Evolutionary conservation across 2,113 vertebrate genomes (phyloP), one percentile per base, ranked within the genome.

Genomic region (Gymnobelideus leadbeateri): DNA sequence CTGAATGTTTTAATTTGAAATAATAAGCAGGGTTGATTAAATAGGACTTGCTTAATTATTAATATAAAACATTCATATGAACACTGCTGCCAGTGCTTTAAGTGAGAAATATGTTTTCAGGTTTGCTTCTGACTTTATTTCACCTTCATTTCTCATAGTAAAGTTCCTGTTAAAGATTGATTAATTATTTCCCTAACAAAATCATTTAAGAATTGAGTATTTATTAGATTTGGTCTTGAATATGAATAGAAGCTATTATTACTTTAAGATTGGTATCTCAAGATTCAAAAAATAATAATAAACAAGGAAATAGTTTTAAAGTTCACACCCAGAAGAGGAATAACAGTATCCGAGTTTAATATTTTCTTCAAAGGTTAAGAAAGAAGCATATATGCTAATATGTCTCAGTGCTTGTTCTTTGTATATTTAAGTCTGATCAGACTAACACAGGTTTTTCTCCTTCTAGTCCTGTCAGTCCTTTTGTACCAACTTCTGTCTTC

Each of bases 71-170:
- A 24, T 89, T 91, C 37, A 52, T 28, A 84, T 24, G 7, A 90
- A 0, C 19, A 84, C 3, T 92, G 0, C 0, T 96, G 31, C 50
- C 50, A 51, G 24, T 90, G 53, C 16, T 98, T 94, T 95, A 68
- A 91, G 37, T 92, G 25, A 3, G 84, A 8, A 0, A 43, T 95
- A 46, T 47, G n/a, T 84, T 84, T 2, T 84, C 68, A 84, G 5
- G 21, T 93, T 43, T 93, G 10, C 90, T 37, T 52, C 94, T 96
- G 91, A 93, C 53, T 5, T 94, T 95, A 92, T 31, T 89, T 92
- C 28, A 89, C 94, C 49, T 97, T 24, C 51, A 89, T 95, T 97
- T 97, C 26, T 95, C 61, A 84, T 10, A 21, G 91, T 95, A 92
- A 61, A 95, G 49, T 96, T 94, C 23, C 11, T 96, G 23, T 91